Base-by-base conservation (phyloP, 2,797 vertebrate species). In the Anas bahamensis region DNA sequence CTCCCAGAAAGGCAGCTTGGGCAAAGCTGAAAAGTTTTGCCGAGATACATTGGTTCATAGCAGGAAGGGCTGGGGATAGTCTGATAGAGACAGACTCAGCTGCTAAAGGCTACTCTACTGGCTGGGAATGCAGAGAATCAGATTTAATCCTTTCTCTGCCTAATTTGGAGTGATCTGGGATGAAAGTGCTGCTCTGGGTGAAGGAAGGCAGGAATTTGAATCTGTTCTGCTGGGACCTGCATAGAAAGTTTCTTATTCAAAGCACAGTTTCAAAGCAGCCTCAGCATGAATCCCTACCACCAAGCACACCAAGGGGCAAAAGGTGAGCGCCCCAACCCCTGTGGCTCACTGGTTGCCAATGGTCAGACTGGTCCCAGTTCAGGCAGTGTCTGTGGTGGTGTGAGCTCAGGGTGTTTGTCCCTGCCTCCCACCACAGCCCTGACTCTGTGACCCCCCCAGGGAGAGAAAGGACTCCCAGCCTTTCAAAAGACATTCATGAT, bases 311-410 rank as follows among this genome's bases (percentile, higher is more conserved):
- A 53, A 29, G 33, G 15, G 24, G 8, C 41, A 17, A 87, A 37
- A 33, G 14, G 22, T 26, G 31, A 68, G n/a, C 11, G 24, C 48
- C 18, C 18, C 26, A 42, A 10, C 21, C 83, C n/a, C 42, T 24
- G 12, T 26, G 17, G 37, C 42, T 53, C 48, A 46, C 26, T 26
- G 56, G 28, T 12, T 57, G 59, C 52, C 24, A 48, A 13, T 52
- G 48, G 14, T 63, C 56, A 68, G 46, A 28, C 53, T 77, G 50
- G 48, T 83, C 31, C 65, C 61, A 37, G 22, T 33, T 75, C 33
- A 57, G 52, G 75, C 0, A 2, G 46, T 46, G 18, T 16, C 44
- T 64, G 16, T 13, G 33, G 10, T 0, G 0, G 5, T 31, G 23
- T 35, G 61, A 64, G 29, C 0, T 0, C 15, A 11, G 23, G 6